Evolutionary conservation across 2,888 invertebrate species (phyloP).

Genomic region (Eutolmus rufibarbis): DNA sequence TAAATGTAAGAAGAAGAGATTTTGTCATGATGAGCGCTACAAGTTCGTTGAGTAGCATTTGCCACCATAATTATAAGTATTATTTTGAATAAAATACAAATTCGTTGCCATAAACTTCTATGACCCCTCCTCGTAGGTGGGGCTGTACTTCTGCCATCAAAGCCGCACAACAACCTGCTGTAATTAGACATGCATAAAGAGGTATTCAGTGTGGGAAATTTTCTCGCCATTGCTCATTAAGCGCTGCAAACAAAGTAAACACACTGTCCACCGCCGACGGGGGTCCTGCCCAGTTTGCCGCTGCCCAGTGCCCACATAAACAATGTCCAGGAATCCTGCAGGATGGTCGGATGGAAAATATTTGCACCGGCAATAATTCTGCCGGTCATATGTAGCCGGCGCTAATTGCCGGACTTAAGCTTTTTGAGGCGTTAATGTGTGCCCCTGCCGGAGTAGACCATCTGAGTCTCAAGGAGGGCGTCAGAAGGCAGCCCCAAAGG

Average conservation of each 20-base stretch:
- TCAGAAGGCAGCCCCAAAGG: neutral
- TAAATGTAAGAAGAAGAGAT: neutral
- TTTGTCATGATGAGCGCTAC: too few relatives aligned
- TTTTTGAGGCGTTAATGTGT: slow-evolving; percentile 2
- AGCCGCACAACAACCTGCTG: slow-evolving; percentile 33
- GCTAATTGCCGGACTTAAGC: slow-evolving; percentile 32
- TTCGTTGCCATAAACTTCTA: neutral
- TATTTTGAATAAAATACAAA: neutral
- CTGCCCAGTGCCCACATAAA: slow-evolving; percentile 43
- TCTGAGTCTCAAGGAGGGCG: slow-evolving; percentile 6
- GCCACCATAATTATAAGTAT: neutral
- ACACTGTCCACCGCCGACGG: slow-evolving; percentile 48
- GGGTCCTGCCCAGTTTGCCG: slow-evolving; percentile 46
- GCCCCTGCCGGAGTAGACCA: neutral
- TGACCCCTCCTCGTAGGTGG: neutral
- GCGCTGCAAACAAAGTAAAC: slow-evolving; percentile 47
- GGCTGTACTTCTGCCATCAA: slow-evolving; percentile 4
- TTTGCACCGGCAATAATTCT: slow-evolving; percentile 27
- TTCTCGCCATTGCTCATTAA: slow-evolving; percentile 51
- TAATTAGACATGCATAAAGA: slow-evolving; percentile 48
- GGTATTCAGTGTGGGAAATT: slow-evolving; percentile 50
- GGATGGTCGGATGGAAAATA: slow-evolving; percentile 39
- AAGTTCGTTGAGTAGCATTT: too few relatives aligned
- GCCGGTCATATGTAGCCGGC: neutral
- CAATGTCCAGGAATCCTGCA: slow-evolving; percentile 28